phyloP scores from a whole-genome alignment of 2,888 invertebrate genomes.

The Heliothis peltigera region DNA sequence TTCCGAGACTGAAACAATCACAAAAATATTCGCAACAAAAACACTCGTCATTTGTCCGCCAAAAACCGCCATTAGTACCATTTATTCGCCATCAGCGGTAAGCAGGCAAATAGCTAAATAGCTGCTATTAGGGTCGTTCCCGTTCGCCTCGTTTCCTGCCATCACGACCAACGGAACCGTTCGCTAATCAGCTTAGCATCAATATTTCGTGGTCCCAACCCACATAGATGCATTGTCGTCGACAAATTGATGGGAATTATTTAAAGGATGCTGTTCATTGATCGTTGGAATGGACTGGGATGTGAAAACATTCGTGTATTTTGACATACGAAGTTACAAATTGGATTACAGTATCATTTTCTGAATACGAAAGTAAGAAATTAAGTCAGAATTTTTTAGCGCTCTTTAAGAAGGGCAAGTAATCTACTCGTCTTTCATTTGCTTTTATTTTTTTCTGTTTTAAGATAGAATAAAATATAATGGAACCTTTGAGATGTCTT shows the following conservation, averaged over 20 bases:
- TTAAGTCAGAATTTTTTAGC: too few relatives aligned
- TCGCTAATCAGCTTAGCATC: constrained; percentile 17
- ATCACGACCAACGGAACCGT: constrained; percentile 14
- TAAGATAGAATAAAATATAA: background rate
- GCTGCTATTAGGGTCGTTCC: constrained; percentile 9
- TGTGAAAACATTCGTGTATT: background rate
- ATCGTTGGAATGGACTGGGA: background rate
- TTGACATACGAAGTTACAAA: background rate
- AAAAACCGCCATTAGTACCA: background rate
- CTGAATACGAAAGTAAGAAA: too few relatives aligned
- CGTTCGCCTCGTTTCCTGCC: constrained; percentile 31
- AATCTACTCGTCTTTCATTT: too few relatives aligned
- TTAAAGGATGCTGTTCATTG: constrained; percentile 9
- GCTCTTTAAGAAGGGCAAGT: too few relatives aligned
- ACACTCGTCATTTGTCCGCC: background rate
- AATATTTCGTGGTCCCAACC: constrained; percentile 25
- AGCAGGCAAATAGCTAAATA: constrained; percentile 6
- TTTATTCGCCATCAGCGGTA: background rate
- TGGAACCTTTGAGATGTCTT: background rate
- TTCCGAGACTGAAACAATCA: background rate
- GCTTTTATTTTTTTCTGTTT: background rate
- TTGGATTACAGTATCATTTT: too few relatives aligned
- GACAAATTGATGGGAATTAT: constrained; percentile 18
- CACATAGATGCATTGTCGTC: constrained; percentile 6
- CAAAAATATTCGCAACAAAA: background rate